Conservation (phyloP, 2,797 vertebrate species). For the Chelmon rostratus region DNA sequence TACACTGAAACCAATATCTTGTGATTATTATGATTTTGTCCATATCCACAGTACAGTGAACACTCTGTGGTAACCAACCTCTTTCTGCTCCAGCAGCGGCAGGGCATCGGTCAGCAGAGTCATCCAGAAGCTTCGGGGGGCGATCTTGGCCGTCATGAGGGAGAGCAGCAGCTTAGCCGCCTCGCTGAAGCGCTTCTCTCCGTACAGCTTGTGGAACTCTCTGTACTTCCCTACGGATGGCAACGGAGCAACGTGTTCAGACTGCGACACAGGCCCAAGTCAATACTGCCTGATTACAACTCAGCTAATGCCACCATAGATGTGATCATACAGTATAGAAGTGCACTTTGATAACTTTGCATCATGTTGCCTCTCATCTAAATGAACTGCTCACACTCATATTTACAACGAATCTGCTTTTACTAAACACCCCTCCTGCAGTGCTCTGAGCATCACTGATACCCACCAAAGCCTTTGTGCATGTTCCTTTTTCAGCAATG, state of each 20-base stretch:
- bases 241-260: background rate
- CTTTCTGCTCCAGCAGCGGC: constrained; percentile 95
- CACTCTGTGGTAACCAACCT: constrained; percentile 81
- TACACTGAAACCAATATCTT: too few species aligned
- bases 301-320: background rate
- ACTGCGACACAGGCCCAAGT: background rate
- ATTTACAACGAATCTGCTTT: background rate
- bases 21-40: too few species aligned
- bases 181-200: constrained; percentile 90
- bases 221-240: constrained; percentile 92
- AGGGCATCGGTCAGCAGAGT: constrained; percentile 94
- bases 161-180: constrained; percentile 93
- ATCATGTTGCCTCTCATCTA: background rate
- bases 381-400: background rate
- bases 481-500: background rate
- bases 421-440: background rate
- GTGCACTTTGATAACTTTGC: background rate
- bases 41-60: too few species aligned
- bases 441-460: background rate
- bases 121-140: constrained; percentile 97
- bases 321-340: background rate
- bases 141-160: constrained; percentile 96
- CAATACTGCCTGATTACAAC: background rate
- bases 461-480: background rate
- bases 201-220: constrained; percentile 96